These are phyloP conservation scores for Hirtodrosophila confusa DNA, from an alignment of 2,888 invertebrate species.

Conservation along the genomic window DNA sequence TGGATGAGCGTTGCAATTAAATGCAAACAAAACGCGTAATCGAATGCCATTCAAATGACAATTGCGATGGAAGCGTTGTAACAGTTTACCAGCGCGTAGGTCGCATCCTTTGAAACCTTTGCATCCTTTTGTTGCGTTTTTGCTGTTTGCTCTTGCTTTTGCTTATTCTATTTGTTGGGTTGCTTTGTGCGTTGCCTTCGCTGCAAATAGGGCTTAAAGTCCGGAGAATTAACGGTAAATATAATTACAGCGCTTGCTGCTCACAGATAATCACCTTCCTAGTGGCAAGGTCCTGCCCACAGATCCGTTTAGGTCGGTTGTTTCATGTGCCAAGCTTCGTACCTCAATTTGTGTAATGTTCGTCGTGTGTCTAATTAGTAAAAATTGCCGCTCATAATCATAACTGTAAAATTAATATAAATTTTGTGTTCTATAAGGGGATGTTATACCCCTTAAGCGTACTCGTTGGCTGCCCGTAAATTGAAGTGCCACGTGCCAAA, in stretches of 20 bases:
- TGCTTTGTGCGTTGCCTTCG: conserved; percentile 55
- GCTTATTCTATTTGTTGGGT: conserved; percentile 24
- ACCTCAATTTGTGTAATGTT: conserved; percentile 46
- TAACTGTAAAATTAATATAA: conserved; percentile 70
- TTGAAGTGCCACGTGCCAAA: conserved; percentile 17
- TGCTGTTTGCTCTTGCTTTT: conserved; percentile 19
- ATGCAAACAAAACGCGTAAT: conserved; percentile 71
- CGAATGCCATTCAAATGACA: conserved; percentile 64
- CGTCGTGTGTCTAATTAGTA: conserved; percentile 64
- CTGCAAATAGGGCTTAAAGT: conserved; percentile 44
- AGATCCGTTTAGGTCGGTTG: conserved; percentile 17
- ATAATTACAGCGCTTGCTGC: conserved; percentile 59
- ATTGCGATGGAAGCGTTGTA: conserved; percentile 19
- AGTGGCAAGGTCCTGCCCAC: background rate
- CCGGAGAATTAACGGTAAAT: conserved; percentile 67
- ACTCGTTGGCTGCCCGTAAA: conserved; percentile 3
- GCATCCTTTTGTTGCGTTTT: conserved; percentile 28
- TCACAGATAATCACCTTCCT: conserved; percentile 7
- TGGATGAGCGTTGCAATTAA: conserved; percentile 66
- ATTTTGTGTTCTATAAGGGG: conserved; percentile 43
- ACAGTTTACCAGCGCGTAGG: conserved; percentile 12
- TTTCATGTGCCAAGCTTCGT: background rate
- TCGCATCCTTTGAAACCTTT: conserved; percentile 26
- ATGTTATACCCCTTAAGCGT: no score
- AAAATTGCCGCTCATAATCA: conserved; percentile 68